Conservation (phyloP, 2,113 vertebrate species). For the Alligator mississippiensis region DNA sequence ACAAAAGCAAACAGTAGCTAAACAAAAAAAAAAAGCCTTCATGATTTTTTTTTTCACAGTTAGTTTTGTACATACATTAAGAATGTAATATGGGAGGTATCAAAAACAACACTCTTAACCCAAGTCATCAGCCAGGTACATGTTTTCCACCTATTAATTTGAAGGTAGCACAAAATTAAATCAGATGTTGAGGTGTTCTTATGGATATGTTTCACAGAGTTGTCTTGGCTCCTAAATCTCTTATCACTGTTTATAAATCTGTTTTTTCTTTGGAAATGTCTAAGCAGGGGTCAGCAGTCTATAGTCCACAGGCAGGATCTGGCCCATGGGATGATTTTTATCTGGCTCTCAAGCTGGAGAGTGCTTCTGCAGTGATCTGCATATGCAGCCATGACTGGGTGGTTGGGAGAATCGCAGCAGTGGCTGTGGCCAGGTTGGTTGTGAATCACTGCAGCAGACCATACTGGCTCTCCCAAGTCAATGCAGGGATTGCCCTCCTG, state of each 20-base stretch:
- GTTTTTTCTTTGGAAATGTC: neutral
- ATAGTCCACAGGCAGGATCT: too few relatives aligned
- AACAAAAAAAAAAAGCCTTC: neutral
- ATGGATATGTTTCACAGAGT: neutral
- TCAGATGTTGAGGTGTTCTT: neutral
- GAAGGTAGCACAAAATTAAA: neutral
- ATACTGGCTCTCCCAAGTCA: neutral
- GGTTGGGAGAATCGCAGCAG: too few relatives aligned
- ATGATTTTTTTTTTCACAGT: neutral
- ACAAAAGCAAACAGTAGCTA: neutral
- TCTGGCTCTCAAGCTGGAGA: too few relatives aligned
- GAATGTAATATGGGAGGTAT: neutral
- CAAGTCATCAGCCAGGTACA: neutral
- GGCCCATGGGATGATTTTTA: too few relatives aligned
- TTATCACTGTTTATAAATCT: neutral
- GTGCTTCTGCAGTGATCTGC: too few relatives aligned
- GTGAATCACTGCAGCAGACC: neutral
- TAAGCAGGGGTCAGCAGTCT: neutral
- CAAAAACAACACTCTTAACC: neutral
- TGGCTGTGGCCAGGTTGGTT: too few relatives aligned
- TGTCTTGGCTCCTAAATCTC: neutral
- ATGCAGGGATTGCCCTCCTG: neutral
- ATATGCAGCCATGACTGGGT: too few relatives aligned
- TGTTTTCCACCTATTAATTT: neutral
- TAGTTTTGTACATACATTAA: neutral